Evolutionary conservation across 1,140 invertebrate species (phyloP).

Genomic region (Zaprionus camerounensis): DNA sequence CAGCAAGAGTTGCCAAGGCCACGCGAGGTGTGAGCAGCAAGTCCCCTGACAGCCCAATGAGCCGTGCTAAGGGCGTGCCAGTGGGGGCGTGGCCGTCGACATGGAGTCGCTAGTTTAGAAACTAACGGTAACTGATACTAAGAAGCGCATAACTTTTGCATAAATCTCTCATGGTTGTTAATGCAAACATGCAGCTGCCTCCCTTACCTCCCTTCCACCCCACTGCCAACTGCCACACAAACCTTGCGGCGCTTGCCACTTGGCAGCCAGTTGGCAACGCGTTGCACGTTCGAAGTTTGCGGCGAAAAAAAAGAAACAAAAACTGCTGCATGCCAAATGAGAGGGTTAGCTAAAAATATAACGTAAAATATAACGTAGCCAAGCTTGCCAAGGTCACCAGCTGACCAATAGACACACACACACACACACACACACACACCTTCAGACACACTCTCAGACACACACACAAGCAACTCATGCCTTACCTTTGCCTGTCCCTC

Average conservation of each 20-base stretch:
- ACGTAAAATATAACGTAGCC: slow-evolving; percentile 11
- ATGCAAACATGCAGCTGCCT: slow-evolving; percentile 51
- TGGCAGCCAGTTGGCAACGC: slow-evolving; percentile 20
- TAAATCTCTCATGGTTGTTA: slow-evolving; percentile 72
- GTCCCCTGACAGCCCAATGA: slow-evolving; percentile 42
- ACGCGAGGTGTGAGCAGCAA: slow-evolving; percentile 55
- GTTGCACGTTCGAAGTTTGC: slow-evolving; percentile 63
- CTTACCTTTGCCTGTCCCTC: slow-evolving; percentile 21
- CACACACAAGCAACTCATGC: slow-evolving; percentile 7
- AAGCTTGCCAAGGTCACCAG: slow-evolving; percentile 17
- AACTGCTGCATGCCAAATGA: slow-evolving; percentile 55
- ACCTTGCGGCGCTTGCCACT: slow-evolving; percentile 1
- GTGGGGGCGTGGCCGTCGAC: neutral
- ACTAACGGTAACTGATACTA: slow-evolving; percentile 35
- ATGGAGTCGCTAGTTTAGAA: neutral
- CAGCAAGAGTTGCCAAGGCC: slow-evolving; percentile 41
- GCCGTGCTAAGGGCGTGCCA: slow-evolving; percentile 14
- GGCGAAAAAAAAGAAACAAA: slow-evolving; percentile 4
- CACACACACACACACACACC: slow-evolving; percentile 1
- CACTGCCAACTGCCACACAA: neutral
- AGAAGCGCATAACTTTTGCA: slow-evolving; percentile 67
- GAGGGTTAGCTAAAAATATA: slow-evolving; percentile 65
- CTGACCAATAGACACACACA: slow-evolving; percentile 24
- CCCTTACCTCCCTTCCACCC: neutral
- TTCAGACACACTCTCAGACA: neutral